phyloP scores from a whole-genome alignment of 37 sponge, comb jelly and placozoan species.

The Agelas oroides region DNA sequence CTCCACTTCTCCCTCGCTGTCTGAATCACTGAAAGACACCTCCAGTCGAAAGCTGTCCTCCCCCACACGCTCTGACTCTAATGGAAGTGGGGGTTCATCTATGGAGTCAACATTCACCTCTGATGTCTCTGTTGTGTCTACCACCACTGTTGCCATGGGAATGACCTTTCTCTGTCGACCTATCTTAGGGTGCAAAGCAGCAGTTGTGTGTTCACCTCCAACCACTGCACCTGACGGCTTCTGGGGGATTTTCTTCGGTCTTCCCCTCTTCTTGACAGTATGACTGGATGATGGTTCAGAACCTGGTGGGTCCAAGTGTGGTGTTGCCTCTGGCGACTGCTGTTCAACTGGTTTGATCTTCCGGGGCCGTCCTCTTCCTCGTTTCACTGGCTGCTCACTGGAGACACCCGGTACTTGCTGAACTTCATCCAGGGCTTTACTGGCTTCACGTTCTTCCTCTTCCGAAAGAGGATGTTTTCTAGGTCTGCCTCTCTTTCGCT shows the following conservation, averaged over 20 bases:
- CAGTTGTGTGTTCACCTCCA: neutral
- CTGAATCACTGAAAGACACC: constrained; percentile 33
- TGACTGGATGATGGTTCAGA: neutral
- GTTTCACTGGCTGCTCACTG: neutral
- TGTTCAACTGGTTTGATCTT: too few species aligned
- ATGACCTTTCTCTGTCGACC: neutral
- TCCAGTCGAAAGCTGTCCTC: neutral
- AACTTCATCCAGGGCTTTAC: too few species aligned
- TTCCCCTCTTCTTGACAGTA: neutral
- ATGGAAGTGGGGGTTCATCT: neutral
- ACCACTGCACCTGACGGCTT: neutral
- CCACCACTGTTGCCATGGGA: neutral
- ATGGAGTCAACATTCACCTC: neutral
- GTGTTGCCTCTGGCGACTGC: too few species aligned
- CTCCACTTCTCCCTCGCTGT: constrained; percentile 25
- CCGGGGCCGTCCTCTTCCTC: too few species aligned
- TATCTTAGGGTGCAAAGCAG: neutral
- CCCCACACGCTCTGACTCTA: neutral
- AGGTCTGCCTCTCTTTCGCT: constrained; percentile 24
- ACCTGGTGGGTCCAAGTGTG: neutral
- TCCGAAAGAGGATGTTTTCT: neutral
- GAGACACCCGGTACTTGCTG: too few species aligned
- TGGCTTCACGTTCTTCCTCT: too few species aligned
- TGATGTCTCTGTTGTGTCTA: neutral
- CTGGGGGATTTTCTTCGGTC: too few species aligned